Base-by-base conservation (phyloP, 1,140 invertebrate genomes). In the Cryptotermes secundus region DNA sequence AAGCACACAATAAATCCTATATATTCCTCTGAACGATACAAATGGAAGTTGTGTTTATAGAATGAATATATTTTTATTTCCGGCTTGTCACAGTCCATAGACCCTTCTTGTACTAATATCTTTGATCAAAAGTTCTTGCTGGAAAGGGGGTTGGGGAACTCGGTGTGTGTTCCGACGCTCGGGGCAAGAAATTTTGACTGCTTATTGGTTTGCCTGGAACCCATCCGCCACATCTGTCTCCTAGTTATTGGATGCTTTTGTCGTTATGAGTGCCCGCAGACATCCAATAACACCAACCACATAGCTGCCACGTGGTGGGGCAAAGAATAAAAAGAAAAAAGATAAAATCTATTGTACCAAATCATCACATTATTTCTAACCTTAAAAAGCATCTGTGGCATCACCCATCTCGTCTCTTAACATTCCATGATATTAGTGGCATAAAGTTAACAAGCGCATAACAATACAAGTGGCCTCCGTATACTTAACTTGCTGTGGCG, bases 191-290 rank as follows among this genome's bases (percentile, higher is more conserved):
- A 26, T 72, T 72, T 72, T 31, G 59, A 72, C 59, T n/a, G 59
- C 59, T 72, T 72, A 72, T 72, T 72, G 59, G 59, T 72, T 72
- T 72, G n/a, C 59, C 59, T 16, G 59, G 59, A 72, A 31, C 59
- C 59, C 59, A 72, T 72, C 59, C 59, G 59, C 59, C 59, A 72
- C 59, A 72, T 72, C 59, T 72, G 59, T 72, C n/a, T 72, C 59
- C 59, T 31, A 31, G 59, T 72, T 72, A 72, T 72, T 72, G 59
- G 59, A 31, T n/a, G 26, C 26, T n/a, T 1, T 72, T 72, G 59
- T 72, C 59, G 59, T 72, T 72, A 72, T n/a, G 53, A 59, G 19
- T 1, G 26, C 53, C 53, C 12, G 19, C 53, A 59, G 53, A 59
- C 53, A 59, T 59, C 53, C 53, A 59, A 59, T 59, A 59, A 59